Evolutionary conservation across 2,797 vertebrate species (phyloP).

Genomic region (Gymnopithys bicolor): DNA sequence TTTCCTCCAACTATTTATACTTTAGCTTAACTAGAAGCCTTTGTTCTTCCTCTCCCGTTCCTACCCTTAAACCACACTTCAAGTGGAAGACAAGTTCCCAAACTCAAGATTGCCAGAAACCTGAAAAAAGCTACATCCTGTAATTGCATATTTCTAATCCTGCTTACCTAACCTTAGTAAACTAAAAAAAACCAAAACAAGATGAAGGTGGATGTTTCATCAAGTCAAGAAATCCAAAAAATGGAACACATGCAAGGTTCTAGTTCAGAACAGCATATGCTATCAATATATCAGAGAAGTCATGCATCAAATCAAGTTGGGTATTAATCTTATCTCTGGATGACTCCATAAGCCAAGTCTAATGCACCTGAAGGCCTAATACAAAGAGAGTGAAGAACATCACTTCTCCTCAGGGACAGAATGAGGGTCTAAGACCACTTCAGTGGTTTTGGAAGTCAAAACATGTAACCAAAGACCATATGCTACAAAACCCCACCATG

Average conservation of each 20-base stretch:
- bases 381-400: background rate
- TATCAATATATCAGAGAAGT: background rate
- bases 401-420: background rate
- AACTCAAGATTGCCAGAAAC: background rate
- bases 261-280: background rate
- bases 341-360: fast-evolving
- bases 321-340: background rate
- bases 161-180: background rate
- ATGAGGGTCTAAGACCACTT: background rate
- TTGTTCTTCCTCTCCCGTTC: background rate
- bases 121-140: background rate
- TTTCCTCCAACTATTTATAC: background rate
- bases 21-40: background rate
- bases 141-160: background rate
- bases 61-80: background rate
- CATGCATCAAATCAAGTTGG: background rate
- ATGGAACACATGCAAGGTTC: background rate
- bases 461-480: background rate
- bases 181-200: background rate
- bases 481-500: fast-evolving
- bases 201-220: background rate
- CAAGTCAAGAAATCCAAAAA: background rate
- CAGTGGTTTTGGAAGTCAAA: background rate
- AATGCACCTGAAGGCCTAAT: background rate
- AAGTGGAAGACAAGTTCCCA: background rate